A percentile compares a stretch with the other conserved stretches of the same genome.
Evolutionary conservation across 2,113 vertebrate genomes (phyloP).

Genomic region (Ophthalmolycus amberensis): DNA sequence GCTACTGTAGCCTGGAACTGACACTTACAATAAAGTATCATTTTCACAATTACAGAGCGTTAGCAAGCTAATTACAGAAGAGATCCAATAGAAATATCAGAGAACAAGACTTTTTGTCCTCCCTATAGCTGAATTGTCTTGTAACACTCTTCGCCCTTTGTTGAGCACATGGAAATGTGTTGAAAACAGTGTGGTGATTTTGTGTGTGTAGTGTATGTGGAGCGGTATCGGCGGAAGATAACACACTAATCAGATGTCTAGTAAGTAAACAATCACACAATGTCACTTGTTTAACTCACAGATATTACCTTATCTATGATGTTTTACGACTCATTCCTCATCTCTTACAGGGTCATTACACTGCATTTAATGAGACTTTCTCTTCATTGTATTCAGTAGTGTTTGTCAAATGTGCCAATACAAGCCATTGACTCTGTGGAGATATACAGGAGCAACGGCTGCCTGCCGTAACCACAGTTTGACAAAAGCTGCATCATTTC

Average conservation of each 20-base stretch:
- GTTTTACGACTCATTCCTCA: slow-evolving; percentile 28
- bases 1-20: slow-evolving; percentile 42
- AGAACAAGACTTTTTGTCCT: slow-evolving; percentile 13
- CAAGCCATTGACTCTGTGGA: slow-evolving; percentile 36
- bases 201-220: background rate
- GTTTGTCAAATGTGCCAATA: slow-evolving; percentile 66
- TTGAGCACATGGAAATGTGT: slow-evolving; percentile 11
- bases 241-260: background rate
- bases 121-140: background rate
- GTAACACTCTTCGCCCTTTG: background rate
- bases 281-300: background rate
- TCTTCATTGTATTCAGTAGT: slow-evolving; percentile 52
- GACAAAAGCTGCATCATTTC: slow-evolving; percentile 26
- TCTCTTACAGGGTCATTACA: slow-evolving; percentile 25
- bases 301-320: slow-evolving; percentile 20
- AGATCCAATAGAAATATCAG: slow-evolving; percentile 17
- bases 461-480: slow-evolving; percentile 23
- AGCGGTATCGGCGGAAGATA: background rate
- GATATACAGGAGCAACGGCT: slow-evolving; percentile 19
- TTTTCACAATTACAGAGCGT: slow-evolving; percentile 49
- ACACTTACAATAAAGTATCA: slow-evolving; percentile 46
- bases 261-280: background rate
- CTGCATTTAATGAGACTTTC: slow-evolving; percentile 43
- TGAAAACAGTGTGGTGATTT: background rate
- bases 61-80: slow-evolving; percentile 32